Conservation (phyloP, 2,888 invertebrate species). For the Lepidochrysops patricia region DNA sequence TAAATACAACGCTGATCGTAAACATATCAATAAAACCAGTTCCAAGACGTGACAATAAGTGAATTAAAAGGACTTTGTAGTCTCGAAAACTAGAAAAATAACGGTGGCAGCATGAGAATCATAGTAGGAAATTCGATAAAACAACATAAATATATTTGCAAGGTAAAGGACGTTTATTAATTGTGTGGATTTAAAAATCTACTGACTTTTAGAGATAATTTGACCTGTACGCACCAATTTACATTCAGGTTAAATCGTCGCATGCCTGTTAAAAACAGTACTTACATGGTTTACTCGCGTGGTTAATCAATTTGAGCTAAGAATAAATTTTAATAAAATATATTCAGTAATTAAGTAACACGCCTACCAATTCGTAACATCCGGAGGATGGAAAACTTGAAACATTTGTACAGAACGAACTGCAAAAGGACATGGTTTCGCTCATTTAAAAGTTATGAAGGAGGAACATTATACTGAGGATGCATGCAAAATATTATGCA, state of each 20-base stretch:
- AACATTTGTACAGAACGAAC: background rate
- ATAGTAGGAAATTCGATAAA: too few relatives aligned
- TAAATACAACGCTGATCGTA: background rate
- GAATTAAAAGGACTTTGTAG: background rate
- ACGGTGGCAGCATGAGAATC: too few relatives aligned
- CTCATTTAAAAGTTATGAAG: constrained; percentile 5
- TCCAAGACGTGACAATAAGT: background rate
- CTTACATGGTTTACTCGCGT: background rate
- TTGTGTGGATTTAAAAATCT: too few relatives aligned
- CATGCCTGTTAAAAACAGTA: background rate
- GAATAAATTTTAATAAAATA: background rate
- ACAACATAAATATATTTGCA: too few relatives aligned
- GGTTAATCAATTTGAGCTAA: background rate
- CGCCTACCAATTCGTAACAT: background rate
- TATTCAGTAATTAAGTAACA: background rate
- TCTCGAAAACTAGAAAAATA: background rate
- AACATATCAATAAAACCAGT: background rate
- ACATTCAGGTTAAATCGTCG: too few relatives aligned
- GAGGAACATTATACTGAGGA: constrained; percentile 6
- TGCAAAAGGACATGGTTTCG: constrained; percentile 7
- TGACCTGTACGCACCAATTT: too few relatives aligned
- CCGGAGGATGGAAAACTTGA: constrained; percentile 8
- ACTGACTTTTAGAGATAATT: too few relatives aligned
- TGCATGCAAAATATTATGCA: constrained; percentile 7
- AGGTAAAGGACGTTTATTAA: too few relatives aligned